Conservation (phyloP, 2,797 vertebrate species). For the Hoplostethus mediterraneus region DNA sequence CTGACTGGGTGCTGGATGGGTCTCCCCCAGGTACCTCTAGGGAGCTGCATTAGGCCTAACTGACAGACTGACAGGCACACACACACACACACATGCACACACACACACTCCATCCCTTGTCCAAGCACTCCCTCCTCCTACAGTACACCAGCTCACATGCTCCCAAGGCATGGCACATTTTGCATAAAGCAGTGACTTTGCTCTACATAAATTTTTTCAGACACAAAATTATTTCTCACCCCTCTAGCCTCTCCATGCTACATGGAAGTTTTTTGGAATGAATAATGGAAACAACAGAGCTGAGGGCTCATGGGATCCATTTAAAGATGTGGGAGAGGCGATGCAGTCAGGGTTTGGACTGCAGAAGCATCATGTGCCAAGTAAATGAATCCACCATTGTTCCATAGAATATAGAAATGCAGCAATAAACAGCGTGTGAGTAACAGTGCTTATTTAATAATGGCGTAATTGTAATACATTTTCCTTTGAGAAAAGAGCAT, state of each 20-base stretch:
- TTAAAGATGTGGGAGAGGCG: conserved; percentile 81
- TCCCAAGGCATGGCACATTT: conserved; percentile 82
- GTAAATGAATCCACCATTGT: conserved; percentile 73
- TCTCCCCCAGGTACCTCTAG: conserved; percentile 88
- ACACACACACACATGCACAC: conserved; percentile 56
- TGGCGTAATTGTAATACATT: conserved; percentile 38
- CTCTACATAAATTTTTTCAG: conserved; percentile 79
- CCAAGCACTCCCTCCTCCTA: conserved; percentile 68
- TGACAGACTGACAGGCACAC: conserved; percentile 87
- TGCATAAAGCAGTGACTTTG: conserved; percentile 85
- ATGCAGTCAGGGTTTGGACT: conserved; percentile 75
- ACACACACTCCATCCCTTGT: conserved; percentile 41
- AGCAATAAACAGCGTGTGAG: conserved; percentile 23
- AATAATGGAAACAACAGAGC: conserved; percentile 88
- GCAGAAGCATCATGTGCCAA: conserved; percentile 67
- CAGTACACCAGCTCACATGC: conserved; percentile 74
- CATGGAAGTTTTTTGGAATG: conserved; percentile 83
- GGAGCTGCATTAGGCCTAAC: conserved; percentile 84
- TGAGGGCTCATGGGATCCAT: conserved; percentile 80
- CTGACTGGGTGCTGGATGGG: conserved; percentile 84
- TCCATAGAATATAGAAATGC: conserved; percentile 45
- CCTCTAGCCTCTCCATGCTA: conserved; percentile 81
- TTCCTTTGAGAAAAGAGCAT: conserved; percentile 37
- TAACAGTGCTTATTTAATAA: conserved; percentile 25
- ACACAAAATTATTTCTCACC: conserved; percentile 85